Percentiles rank a stretch among this genome's conserved stretches.
Evolutionary conservation across 2,888 invertebrate genomes (phyloP).

Genomic region (Agapostemon virescens): DNA sequence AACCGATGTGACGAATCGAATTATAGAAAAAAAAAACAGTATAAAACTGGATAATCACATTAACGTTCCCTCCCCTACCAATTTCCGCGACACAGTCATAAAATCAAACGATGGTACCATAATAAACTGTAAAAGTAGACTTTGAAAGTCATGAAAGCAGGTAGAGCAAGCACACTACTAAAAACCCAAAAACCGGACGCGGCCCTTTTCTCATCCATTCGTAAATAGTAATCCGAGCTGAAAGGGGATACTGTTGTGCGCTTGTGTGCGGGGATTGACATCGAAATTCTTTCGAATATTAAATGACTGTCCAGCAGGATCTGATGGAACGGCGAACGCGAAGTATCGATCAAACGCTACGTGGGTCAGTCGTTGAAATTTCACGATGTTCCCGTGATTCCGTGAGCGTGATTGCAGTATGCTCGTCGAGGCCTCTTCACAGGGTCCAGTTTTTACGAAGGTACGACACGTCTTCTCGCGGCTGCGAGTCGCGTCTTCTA

Average conservation of each 20-base stretch:
- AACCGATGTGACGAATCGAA: too few relatives aligned
- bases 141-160: background rate
- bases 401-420: background rate
- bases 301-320: background rate
- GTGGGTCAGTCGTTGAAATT: conserved; percentile 5
- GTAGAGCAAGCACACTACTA: background rate
- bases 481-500: conserved; percentile 31
- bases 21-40: background rate
- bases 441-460: conserved; percentile 51
- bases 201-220: background rate
- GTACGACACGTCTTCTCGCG: conserved; percentile 32
- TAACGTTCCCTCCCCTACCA: too few relatives aligned
- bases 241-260: background rate
- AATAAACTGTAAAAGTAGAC: background rate
- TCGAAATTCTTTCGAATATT: background rate
- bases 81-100: background rate
- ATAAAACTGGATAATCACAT: too few relatives aligned
- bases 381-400: conserved; percentile 22
- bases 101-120: background rate
- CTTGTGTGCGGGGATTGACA: background rate
- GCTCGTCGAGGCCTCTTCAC: conserved; percentile 25
- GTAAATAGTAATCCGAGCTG: background rate
- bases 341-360: conserved; percentile 8
- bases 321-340: background rate
- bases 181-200: background rate